A percentile compares a stretch with the other conserved stretches of the same genome.
Conservation (phyloP, 2,888 invertebrate species). For the Trileptium ribeirensis region DNA sequence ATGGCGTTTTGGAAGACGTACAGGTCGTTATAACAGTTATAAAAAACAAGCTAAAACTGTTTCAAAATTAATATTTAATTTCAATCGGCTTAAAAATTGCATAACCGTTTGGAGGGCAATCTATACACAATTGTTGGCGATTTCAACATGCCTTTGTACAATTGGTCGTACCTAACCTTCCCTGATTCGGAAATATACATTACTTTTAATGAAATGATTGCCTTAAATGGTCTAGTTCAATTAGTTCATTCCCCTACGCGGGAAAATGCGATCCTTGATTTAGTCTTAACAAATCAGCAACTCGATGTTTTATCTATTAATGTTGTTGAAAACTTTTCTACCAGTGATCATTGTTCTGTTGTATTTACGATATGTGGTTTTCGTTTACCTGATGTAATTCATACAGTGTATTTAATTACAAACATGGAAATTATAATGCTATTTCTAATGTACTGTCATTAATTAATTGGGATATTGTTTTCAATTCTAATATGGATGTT, state of each 20-base stretch:
- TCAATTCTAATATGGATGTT: background rate
- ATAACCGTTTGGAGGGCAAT: background rate
- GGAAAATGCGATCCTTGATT: background rate
- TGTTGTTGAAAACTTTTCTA: background rate
- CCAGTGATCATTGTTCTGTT: constrained; percentile 1
- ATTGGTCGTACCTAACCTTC: background rate
- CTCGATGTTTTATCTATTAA: background rate
- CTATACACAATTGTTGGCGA: background rate
- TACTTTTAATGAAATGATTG: background rate
- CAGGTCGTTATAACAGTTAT: too few relatives aligned
- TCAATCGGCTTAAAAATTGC: background rate
- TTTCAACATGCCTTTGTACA: background rate
- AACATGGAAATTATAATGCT: background rate
- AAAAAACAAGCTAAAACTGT: too few relatives aligned
- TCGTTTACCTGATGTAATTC: background rate
- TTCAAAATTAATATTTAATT: too few relatives aligned
- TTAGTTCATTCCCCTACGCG: background rate
- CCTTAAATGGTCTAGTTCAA: background rate
- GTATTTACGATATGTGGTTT: background rate
- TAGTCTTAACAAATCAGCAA: background rate
- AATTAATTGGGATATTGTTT: background rate
- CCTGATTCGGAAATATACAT: background rate
- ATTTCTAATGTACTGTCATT: background rate
- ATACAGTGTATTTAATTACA: background rate
- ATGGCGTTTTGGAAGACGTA: too few relatives aligned